Conservation (phyloP, 2,113 vertebrate genomes). For the Suncus etruscus region DNA sequence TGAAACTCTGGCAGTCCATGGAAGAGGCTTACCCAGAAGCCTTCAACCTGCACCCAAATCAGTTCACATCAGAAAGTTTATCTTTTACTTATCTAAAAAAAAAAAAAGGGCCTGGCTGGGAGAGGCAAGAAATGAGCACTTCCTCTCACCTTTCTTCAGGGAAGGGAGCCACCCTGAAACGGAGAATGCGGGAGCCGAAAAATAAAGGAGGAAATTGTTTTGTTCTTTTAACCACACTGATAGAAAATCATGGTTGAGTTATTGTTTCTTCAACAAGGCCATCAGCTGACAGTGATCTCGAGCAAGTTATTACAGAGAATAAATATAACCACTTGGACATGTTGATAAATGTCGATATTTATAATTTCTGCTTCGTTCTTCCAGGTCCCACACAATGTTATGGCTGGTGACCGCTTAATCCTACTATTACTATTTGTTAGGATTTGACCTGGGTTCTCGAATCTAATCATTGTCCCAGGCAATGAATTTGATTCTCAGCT, state of each 20-base stretch:
- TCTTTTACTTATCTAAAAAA: slow-evolving; percentile 33
- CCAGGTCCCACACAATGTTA: slow-evolving; percentile 4
- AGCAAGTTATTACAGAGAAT: neutral
- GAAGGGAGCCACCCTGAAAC: slow-evolving; percentile 20
- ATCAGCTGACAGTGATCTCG: slow-evolving; percentile 49
- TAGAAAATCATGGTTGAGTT: slow-evolving; percentile 55
- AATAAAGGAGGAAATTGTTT: no score
- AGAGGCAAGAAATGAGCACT: slow-evolving; percentile 27
- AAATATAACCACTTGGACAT: slow-evolving; percentile 12
- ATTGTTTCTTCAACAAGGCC: slow-evolving; percentile 52
- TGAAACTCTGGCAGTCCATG: neutral
- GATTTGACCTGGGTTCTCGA: slow-evolving; percentile 42
- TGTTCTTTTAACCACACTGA: neutral
- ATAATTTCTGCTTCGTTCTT: slow-evolving; percentile 35
- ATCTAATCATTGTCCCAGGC: slow-evolving; percentile 45
- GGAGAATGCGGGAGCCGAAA: slow-evolving; percentile 25
- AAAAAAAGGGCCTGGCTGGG: neutral
- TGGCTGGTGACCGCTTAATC: neutral
- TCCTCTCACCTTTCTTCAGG: slow-evolving; percentile 40
- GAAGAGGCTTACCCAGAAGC: neutral
- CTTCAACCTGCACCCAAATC: slow-evolving; percentile 57
- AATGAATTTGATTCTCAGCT: slow-evolving; percentile 64
- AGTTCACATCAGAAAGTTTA: slow-evolving; percentile 69
- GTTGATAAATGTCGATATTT: slow-evolving; percentile 67
- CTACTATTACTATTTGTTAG: slow-evolving; percentile 57